Base-by-base conservation (phyloP, 1,140 invertebrate genomes). In the Euschistus heros region DNA sequence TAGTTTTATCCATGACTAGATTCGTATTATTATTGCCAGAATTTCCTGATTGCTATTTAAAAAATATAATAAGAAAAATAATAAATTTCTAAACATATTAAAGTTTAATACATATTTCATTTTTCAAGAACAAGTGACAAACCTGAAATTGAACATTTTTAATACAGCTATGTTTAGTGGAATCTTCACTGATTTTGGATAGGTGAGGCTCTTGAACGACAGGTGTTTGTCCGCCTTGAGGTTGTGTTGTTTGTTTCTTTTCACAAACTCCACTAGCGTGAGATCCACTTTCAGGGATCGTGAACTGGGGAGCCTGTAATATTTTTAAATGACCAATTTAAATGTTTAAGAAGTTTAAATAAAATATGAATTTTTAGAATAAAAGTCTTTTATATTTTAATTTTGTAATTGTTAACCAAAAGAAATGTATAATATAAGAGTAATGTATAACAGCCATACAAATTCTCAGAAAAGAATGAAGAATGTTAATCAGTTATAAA, bases 171-270 rank as follows among this genome's bases (percentile, higher is more conserved):
- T 68, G 63, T 54, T 65, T 64, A 0, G 69, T 69, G 0, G 81
- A 82, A 70, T 82, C 80, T 68, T 84, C 80, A 68, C 80, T 83
- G 69, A 83, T 82, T 69, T 78, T 76, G 59, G 80, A 81, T 0
- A 82, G 70, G 62, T 76, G 67, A 37, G 33, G 37, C n/a, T 65
- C 67, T 30, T 65, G 63, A n/a, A n/a, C 57, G n/a, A 27, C 46
- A n/a, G 47, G 17, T 3, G 44, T 20, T 47, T 63, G 55, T n/a
- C 24, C 24, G 13, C 59, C 20, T n/a, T 61, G 30, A 27, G 50
- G 63, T 64, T 64, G 63, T 15, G 46, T 54, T 6, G 63, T 27
- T 33, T 47, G 63, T 30, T 64, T 64, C 50, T 64, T 64, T 13
- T 64, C 63, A 52, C 27, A 26, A 18, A n/a, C 24, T 3, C 54